These are phyloP conservation scores for Corythornis cristatus DNA, from an alignment of 2,113 vertebrate species.

Conservation along the genomic window DNA sequence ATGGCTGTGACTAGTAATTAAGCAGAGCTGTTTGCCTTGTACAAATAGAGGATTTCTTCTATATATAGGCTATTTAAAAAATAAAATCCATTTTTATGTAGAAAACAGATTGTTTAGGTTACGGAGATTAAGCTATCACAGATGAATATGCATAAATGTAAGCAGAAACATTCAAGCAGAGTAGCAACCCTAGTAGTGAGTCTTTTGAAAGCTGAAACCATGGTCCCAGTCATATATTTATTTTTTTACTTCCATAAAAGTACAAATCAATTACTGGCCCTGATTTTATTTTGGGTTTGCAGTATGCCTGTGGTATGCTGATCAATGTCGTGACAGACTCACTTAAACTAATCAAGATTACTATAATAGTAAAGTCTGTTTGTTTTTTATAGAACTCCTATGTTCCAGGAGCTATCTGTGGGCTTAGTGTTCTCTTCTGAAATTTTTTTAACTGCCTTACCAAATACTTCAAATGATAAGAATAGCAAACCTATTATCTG, in stretches of 20 bases:
- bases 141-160: neutral
- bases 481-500: conserved; percentile 58
- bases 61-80: neutral
- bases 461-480: conserved; percentile 35
- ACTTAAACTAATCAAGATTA: neutral
- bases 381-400: neutral
- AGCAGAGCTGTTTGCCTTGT: conserved; percentile 8
- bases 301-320: neutral
- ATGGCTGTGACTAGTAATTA: conserved; percentile 24
- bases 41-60: neutral
- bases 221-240: neutral
- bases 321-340: neutral
- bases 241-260: neutral
- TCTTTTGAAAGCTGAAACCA: neutral
- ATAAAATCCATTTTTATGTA: neutral
- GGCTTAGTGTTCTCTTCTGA: conserved; percentile 8
- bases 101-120: neutral
- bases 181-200: accelerated
- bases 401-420: neutral
- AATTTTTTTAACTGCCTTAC: neutral
- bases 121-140: neutral
- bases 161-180: neutral
- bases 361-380: neutral
- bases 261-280: neutral
- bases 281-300: neutral